These are phyloP conservation scores for Gastrophysa polygoni DNA, from an alignment of 2,888 invertebrate genomes.

Conservation along the genomic window DNA sequence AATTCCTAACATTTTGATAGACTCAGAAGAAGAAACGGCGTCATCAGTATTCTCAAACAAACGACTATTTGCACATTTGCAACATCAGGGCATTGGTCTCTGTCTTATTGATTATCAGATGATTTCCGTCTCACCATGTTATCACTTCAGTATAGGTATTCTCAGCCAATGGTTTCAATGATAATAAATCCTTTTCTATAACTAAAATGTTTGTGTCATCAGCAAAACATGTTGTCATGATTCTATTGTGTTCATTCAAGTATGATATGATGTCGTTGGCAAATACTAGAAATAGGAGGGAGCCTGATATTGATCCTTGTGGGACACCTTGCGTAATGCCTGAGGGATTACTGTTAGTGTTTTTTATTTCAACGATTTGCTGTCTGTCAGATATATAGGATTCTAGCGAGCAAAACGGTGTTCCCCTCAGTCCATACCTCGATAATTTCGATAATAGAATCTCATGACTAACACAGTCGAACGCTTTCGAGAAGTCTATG, in stretches of 20 bases:
- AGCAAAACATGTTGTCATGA: neutral
- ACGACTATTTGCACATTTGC: neutral
- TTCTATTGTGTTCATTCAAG: neutral
- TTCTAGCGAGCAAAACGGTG: neutral
- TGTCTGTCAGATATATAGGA: neutral
- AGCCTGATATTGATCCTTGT: constrained; percentile 7
- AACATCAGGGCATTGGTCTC: neutral
- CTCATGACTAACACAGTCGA: too few relatives aligned
- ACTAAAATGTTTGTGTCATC: too few relatives aligned
- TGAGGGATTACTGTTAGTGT: neutral
- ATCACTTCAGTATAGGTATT: neutral
- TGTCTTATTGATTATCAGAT: neutral
- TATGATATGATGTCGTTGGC: neutral
- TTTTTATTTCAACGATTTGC: constrained; percentile 1
- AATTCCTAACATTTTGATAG: too few relatives aligned
- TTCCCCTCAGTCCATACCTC: constrained; percentile 11
- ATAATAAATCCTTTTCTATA: neutral
- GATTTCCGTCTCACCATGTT: neutral
- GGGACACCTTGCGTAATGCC: constrained; percentile 1
- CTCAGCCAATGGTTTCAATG: neutral
- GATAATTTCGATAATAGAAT: constrained; percentile 2
- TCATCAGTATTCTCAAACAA: too few relatives aligned
- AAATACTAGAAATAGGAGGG: neutral
- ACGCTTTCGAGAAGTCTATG: too few relatives aligned
- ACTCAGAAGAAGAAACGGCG: too few relatives aligned